These are phyloP conservation scores for Serinus canaria DNA, from an alignment of 2,113 vertebrate species.

Conservation along the genomic window DNA sequence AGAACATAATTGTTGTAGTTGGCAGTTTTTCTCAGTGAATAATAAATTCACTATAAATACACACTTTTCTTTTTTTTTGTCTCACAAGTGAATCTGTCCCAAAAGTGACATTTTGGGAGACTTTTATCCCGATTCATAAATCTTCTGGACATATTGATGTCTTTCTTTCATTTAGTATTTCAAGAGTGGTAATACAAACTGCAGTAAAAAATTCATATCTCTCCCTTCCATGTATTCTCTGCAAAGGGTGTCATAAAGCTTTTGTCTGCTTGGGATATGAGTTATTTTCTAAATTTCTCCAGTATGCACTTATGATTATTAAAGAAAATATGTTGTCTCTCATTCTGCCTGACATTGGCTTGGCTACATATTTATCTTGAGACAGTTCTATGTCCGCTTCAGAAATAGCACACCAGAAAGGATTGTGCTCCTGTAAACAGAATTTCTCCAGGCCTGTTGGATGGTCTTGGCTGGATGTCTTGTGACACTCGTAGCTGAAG, in stretches of 20 bases:
- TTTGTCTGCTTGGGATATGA: neutral
- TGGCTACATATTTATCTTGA: neutral
- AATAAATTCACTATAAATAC: neutral
- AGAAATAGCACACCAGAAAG: neutral
- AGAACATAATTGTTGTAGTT: neutral
- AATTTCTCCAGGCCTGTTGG: neutral
- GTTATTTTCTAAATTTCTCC: neutral
- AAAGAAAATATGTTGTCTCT: neutral
- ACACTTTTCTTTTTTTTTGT: neutral
- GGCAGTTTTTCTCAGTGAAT: neutral
- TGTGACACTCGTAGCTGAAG: neutral
- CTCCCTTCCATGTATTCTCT: neutral
- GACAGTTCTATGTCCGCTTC: neutral
- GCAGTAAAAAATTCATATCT: neutral
- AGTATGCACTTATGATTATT: accelerated
- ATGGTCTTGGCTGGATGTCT: neutral
- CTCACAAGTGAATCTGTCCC: neutral
- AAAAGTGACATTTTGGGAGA: neutral
- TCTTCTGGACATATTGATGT: neutral
- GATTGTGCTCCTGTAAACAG: neutral
- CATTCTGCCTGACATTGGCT: neutral
- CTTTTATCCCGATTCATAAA: neutral
- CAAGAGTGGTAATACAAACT: neutral
- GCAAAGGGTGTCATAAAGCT: neutral
- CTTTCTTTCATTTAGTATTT: neutral